These are phyloP conservation scores for Furcula furcula DNA, from an alignment of 2,888 invertebrate genomes.

Conservation along the genomic window DNA sequence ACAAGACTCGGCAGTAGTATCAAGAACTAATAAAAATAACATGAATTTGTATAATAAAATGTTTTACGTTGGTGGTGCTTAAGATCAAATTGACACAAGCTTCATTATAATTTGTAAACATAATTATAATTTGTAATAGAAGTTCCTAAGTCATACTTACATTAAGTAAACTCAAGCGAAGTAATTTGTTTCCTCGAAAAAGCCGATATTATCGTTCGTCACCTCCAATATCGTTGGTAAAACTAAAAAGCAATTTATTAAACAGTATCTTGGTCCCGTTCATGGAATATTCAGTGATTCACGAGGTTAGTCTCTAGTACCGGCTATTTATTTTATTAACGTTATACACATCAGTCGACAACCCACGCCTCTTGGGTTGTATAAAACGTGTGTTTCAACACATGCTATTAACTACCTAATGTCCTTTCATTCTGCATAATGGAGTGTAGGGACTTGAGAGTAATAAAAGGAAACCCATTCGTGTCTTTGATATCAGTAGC, in stretches of 20 bases:
- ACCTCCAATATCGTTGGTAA: background rate
- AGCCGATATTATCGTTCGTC: background rate
- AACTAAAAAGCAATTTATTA: slow-evolving; percentile 5
- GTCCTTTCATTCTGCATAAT: background rate
- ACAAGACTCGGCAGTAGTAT: no score
- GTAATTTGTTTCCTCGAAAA: no score
- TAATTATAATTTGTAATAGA: no score
- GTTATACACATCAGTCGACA: slow-evolving; percentile 18
- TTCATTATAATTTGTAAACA: no score
- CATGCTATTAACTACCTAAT: slow-evolving; percentile 15
- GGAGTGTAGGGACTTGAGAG: slow-evolving; percentile 7
- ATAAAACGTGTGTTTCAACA: slow-evolving; percentile 17
- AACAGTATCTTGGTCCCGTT: slow-evolving; percentile 1
- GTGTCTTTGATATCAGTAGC: no score
- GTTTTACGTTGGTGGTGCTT: no score
- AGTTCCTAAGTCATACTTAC: no score
- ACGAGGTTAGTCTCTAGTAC: slow-evolving; percentile 12
- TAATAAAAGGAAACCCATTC: no score
- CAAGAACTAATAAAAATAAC: no score
- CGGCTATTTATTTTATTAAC: slow-evolving; percentile 30
- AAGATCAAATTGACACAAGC: no score
- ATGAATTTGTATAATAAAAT: no score
- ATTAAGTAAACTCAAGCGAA: no score
- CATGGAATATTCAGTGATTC: slow-evolving; percentile 17
- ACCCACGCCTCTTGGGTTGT: slow-evolving; percentile 11